A percentile compares a stretch with the other conserved stretches of the same genome.
Conservation (phyloP, 2,888 invertebrate species). For the Conus canariensis region DNA sequence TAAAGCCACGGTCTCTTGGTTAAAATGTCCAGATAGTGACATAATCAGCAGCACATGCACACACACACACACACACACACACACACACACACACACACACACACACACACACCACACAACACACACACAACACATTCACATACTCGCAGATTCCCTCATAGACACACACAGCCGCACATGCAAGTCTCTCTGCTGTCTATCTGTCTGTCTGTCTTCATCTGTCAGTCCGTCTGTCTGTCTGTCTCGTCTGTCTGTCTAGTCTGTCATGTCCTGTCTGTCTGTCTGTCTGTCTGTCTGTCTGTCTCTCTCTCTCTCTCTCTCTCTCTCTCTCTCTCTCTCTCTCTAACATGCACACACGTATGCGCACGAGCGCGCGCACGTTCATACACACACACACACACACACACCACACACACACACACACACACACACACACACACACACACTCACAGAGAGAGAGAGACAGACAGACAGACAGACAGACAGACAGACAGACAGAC, state of each 20-base stretch:
- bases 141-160: background rate
- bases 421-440: no score
- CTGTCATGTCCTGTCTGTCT: background rate
- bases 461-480: no score
- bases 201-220: background rate
- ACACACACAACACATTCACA: background rate
- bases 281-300: background rate
- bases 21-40: no score
- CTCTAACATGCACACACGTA: no score
- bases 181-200: background rate
- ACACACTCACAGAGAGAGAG: no score
- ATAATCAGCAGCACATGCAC: background rate
- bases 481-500: no score
- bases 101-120: slow-evolving; percentile 7
- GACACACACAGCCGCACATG: background rate
- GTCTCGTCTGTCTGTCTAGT: background rate
- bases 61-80: slow-evolving; percentile 17
- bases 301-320: background rate
- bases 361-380: no score
- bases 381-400: no score
- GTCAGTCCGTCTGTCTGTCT: background rate
- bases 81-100: slow-evolving; percentile 15
- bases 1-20: no score
- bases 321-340: no score
- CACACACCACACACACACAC: no score